These are phyloP conservation scores for Sympetrum striolatum DNA, from an alignment of 2,888 invertebrate species.

Conservation along the genomic window DNA sequence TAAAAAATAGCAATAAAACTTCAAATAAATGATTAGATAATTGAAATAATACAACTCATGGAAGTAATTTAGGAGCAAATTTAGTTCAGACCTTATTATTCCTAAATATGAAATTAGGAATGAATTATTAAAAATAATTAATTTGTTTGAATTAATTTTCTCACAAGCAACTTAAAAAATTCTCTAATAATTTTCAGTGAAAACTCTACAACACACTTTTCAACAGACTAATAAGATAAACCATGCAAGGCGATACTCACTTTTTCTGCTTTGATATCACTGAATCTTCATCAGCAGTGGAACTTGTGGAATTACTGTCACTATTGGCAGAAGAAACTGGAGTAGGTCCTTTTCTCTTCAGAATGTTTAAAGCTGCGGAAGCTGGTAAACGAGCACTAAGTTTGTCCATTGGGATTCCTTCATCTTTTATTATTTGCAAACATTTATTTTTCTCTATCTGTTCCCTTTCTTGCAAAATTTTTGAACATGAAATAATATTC, in stretches of 20 bases:
- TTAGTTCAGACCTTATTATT: too few relatives aligned
- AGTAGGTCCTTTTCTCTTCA: neutral
- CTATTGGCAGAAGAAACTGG: neutral
- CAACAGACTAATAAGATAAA: too few relatives aligned
- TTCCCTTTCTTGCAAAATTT: conserved; percentile 3
- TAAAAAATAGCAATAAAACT: too few relatives aligned
- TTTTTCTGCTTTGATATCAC: neutral
- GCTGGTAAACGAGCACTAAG: conserved; percentile 16
- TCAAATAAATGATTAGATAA: too few relatives aligned
- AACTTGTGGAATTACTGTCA: neutral
- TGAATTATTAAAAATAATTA: too few relatives aligned
- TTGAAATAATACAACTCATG: too few relatives aligned
- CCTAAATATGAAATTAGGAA: too few relatives aligned
- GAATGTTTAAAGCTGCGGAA: neutral
- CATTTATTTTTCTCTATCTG: neutral
- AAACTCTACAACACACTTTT: too few relatives aligned
- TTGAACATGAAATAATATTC: neutral
- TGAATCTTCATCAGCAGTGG: neutral
- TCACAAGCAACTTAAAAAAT: too few relatives aligned
- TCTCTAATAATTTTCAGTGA: too few relatives aligned
- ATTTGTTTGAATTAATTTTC: too few relatives aligned
- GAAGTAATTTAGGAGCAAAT: too few relatives aligned
- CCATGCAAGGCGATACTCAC: neutral
- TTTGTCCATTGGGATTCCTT: neutral
- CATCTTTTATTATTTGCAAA: neutral